Evolutionary conservation across 2,888 invertebrate species (phyloP).

Genomic region (Catocala nupta): DNA sequence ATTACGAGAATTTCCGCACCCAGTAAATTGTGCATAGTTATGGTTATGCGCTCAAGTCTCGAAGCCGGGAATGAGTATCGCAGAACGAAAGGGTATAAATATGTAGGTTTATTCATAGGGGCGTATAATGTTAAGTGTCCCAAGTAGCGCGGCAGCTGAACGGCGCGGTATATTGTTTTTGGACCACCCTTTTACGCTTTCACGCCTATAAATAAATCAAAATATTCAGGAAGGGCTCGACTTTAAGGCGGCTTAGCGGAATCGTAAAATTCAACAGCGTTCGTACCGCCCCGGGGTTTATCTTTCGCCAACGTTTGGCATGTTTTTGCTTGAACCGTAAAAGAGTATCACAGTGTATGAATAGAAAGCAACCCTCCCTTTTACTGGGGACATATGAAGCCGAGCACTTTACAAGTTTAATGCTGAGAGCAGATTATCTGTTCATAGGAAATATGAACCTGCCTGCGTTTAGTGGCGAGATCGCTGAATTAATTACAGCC

Average conservation of each 20-base stretch:
- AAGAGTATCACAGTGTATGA: constrained; percentile 83
- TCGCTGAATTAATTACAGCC: constrained; percentile 44
- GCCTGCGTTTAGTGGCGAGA: constrained; percentile 38
- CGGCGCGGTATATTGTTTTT: constrained; percentile 82
- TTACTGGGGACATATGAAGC: constrained; percentile 78
- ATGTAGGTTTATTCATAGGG: constrained; percentile 64
- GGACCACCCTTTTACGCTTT: constrained; percentile 84
- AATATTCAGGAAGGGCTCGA: constrained; percentile 87
- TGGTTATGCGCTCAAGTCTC: constrained; percentile 40
- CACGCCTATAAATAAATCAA: constrained; percentile 87
- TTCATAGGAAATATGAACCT: constrained; percentile 62
- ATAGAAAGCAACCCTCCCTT: constrained; percentile 82
- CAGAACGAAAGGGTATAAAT: constrained; percentile 50
- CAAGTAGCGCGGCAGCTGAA: constrained; percentile 68
- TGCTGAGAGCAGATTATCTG: constrained; percentile 78
- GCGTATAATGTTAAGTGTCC: constrained; percentile 74
- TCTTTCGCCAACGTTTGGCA: constrained; percentile 79
- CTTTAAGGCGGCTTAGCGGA: constrained; percentile 86
- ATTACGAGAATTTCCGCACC: constrained; percentile 52
- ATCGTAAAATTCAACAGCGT: constrained; percentile 87
- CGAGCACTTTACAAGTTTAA: constrained; percentile 78
- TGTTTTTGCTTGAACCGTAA: constrained; percentile 85
- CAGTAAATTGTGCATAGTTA: constrained; percentile 37
- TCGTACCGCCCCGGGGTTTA: constrained; percentile 81
- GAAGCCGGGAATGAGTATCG: constrained; percentile 44